A percentile compares a stretch with the other conserved stretches of the same genome.
These are phyloP conservation scores for Drosophila saltans DNA, from an alignment of 1,140 invertebrate genomes.

Conservation along the genomic window DNA sequence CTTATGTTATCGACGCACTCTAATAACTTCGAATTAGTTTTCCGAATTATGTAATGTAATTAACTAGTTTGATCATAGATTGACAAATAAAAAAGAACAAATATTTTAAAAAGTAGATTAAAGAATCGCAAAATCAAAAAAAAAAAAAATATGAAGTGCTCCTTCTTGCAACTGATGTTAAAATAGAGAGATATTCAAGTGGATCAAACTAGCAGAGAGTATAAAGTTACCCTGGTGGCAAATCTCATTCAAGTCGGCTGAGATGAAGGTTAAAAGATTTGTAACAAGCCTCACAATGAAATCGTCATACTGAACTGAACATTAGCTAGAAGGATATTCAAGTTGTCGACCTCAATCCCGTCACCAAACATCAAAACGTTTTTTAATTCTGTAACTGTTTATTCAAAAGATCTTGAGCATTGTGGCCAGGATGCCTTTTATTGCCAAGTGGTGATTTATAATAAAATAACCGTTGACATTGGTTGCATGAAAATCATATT, in stretches of 20 bases:
- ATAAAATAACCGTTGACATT: conserved; percentile 89
- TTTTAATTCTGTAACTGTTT: background rate
- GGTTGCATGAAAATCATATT: conserved; percentile 90
- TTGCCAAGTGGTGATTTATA: conserved; percentile 88
- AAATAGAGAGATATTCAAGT: too few species aligned
- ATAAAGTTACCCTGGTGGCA: conserved; percentile 88
- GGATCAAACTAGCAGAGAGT: conserved; percentile 83
- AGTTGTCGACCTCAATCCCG: conserved; percentile 88
- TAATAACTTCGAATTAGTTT: too few species aligned
- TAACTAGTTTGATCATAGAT: too few species aligned
- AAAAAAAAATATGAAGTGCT: too few species aligned
- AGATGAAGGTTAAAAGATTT: conserved; percentile 15
- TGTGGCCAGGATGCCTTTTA: conserved; percentile 89
- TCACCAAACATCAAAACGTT: conserved; percentile 89
- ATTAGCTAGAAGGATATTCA: conserved; percentile 82
- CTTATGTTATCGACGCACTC: too few species aligned
- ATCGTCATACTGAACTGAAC: conserved; percentile 88
- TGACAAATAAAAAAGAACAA: too few species aligned
- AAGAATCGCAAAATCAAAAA: too few species aligned
- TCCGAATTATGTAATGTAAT: too few species aligned
- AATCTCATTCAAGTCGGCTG: conserved; percentile 88
- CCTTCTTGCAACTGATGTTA: too few species aligned
- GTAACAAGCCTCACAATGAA: conserved; percentile 68
- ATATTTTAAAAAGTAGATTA: too few species aligned
- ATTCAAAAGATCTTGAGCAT: conserved; percentile 89